Conservation (phyloP, 2,888 invertebrate species). For the Drosophila barbarae region DNA sequence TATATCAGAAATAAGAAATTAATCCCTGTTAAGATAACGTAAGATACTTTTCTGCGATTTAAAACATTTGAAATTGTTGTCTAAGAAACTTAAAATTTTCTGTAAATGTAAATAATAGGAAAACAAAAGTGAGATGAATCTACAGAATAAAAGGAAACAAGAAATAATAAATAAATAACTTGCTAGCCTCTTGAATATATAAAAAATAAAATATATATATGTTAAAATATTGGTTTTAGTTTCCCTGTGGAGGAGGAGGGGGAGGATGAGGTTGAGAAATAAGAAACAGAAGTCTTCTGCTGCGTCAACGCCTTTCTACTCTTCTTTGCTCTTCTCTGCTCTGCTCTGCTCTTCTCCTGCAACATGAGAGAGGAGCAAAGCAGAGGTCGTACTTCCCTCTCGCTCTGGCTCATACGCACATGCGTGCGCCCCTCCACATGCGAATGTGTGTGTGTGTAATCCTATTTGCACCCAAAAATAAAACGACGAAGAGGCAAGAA, state of each 20-base stretch:
- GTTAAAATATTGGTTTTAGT: not conserved
- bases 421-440: conserved; percentile 28
- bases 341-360: not conserved
- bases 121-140: too few species aligned
- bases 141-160: too few species aligned
- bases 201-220: not conserved
- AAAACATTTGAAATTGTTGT: not conserved
- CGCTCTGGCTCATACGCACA: conserved; percentile 48
- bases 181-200: too few species aligned
- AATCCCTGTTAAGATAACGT: too few species aligned
- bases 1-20: too few species aligned
- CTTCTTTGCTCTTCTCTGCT: not conserved
- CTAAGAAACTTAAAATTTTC: not conserved
- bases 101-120: too few species aligned
- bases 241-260: not conserved
- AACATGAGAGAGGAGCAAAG: conserved; percentile 7
- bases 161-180: not conserved
- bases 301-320: conserved; percentile 15
- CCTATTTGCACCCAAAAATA: conserved; percentile 70
- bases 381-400: conserved; percentile 28
- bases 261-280: conserved; percentile 7
- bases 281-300: conserved; percentile 15
- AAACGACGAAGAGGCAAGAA: conserved; percentile 37
- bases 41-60: too few species aligned
- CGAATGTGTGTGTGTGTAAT: conserved; percentile 46